A percentile compares a stretch with the other conserved stretches of the same genome.
These are phyloP conservation scores for Illadopsis cleaveri DNA, from an alignment of 2,113 vertebrate species.

Conservation along the genomic window DNA sequence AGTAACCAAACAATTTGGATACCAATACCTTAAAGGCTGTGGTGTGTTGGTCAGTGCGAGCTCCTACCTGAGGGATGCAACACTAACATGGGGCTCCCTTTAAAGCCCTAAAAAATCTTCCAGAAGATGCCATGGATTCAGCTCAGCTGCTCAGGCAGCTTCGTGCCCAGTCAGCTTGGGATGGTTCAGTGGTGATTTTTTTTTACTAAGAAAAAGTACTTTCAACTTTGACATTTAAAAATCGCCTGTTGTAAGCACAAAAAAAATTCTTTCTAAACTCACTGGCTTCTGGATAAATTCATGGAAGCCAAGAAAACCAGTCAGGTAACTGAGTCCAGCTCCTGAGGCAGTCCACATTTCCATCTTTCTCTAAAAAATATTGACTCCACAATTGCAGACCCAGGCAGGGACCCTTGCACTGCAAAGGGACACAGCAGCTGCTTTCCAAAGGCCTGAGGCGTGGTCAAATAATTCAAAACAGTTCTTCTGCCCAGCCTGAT, in stretches of 20 bases:
- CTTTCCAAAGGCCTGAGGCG: not conserved
- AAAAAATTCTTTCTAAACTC: not conserved
- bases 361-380: not conserved
- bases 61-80: not conserved
- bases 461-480: not conserved
- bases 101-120: not conserved
- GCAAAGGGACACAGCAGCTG: not conserved
- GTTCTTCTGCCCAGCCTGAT: not conserved
- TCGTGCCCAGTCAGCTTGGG: not conserved
- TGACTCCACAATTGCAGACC: not conserved
- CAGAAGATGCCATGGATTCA: not conserved
- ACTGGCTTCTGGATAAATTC: not conserved
- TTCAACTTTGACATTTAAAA: constrained; percentile 43
- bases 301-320: constrained; percentile 17
- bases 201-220: constrained; percentile 8
- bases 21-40: not conserved
- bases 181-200: not conserved
- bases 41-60: not conserved
- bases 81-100: not conserved
- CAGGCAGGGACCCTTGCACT: not conserved
- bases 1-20: not conserved
- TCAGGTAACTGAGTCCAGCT: not conserved
- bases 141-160: not conserved
- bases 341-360: not conserved
- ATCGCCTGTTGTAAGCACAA: not conserved